A percentile compares a stretch with the other conserved stretches of the same genome.
These are phyloP conservation scores for Euphydryas editha DNA, from an alignment of 2,888 invertebrate species.

Conservation along the genomic window DNA sequence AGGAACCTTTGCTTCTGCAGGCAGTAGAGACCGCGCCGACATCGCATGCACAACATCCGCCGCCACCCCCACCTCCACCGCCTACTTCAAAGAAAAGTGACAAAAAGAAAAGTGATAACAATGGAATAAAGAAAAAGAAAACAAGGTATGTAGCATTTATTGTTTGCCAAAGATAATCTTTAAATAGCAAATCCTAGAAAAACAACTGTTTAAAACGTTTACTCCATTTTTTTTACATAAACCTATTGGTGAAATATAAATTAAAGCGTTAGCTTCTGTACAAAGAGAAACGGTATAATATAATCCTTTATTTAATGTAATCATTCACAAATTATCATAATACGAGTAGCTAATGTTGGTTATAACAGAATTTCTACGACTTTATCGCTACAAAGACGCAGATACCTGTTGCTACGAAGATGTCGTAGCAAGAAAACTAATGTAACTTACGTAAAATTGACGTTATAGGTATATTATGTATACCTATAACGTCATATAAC, in stretches of 20 bases:
- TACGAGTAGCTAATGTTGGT: too few relatives aligned
- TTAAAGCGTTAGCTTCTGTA: too few relatives aligned
- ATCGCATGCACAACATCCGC: constrained; percentile 59
- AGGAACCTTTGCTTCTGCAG: constrained; percentile 71
- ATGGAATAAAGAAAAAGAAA: constrained; percentile 95
- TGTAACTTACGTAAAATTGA: background rate
- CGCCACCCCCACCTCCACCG: constrained; percentile 64
- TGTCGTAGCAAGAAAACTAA: background rate
- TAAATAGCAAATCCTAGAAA: background rate
- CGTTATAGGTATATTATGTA: too few relatives aligned
- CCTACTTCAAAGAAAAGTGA: constrained; percentile 87
- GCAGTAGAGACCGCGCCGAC: constrained; percentile 63
- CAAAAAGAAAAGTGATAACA: constrained; percentile 92
- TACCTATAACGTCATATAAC: background rate
- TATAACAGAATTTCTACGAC: constrained; percentile 4
- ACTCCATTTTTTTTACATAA: too few relatives aligned
- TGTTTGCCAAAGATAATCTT: background rate
- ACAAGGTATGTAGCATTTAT: constrained; percentile 86
- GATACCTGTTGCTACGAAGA: background rate
- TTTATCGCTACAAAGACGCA: constrained; percentile 28
- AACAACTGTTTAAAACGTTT: too few relatives aligned
- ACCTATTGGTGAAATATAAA: too few relatives aligned
- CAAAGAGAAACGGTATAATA: too few relatives aligned
- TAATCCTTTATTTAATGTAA: too few relatives aligned
- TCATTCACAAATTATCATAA: too few relatives aligned